Percentiles rank a stretch among this genome's conserved stretches.
Evolutionary conservation across 2,113 vertebrate genomes (phyloP).

Genomic region (Peromyscus maniculatus): DNA sequence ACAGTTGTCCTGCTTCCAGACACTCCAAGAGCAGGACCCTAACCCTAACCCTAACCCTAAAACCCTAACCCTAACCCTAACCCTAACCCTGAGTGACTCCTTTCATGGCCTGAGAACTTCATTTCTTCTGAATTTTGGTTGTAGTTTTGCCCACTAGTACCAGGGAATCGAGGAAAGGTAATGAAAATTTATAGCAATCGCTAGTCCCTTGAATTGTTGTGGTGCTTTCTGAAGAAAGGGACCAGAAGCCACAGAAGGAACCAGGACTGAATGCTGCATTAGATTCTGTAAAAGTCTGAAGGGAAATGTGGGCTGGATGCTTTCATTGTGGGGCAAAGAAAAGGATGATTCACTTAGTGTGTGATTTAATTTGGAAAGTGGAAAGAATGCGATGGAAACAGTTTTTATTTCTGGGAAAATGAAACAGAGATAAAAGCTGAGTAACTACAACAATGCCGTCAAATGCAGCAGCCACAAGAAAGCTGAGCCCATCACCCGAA

Average conservation of each 20-base stretch:
- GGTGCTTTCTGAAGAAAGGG: conserved; percentile 24
- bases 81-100: not conserved
- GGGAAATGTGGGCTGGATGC: not conserved
- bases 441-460: not conserved
- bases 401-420: conserved; percentile 66
- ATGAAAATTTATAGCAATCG: not conserved
- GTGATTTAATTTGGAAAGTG: conserved; percentile 61
- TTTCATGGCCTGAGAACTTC: not conserved
- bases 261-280: not conserved
- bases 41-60: not conserved
- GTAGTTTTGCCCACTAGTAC: not conserved
- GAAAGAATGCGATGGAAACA: conserved; percentile 55
- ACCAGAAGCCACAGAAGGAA: not conserved
- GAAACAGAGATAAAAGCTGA: conserved; percentile 64
- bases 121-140: conserved; percentile 12
- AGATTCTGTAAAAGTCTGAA: conserved; percentile 8
- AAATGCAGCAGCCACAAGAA: not conserved
- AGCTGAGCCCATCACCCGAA: not conserved
- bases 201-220: not conserved
- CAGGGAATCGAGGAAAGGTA: not conserved
- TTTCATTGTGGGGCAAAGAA: conserved; percentile 10
- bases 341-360: conserved; percentile 47
- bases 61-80: not conserved
- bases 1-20: not conserved
- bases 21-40: not conserved